Conservation (phyloP, 2,113 vertebrate genomes). For the Saguinus imperator region DNA sequence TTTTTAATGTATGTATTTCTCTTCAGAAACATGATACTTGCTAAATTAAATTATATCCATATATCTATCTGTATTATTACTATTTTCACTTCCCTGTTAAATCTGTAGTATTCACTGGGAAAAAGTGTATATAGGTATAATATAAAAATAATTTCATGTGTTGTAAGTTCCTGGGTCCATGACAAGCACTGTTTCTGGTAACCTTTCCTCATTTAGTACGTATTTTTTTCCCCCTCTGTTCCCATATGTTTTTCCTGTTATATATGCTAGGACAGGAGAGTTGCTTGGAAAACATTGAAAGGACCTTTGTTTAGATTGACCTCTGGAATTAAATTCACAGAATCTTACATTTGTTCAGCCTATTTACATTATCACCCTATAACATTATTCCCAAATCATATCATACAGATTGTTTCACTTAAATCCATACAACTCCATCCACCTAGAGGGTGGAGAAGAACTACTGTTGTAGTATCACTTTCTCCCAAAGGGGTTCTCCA, state of each 20-base stretch:
- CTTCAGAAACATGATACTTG: conserved; percentile 37
- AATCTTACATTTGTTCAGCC: neutral
- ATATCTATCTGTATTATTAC: neutral
- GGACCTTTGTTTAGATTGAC: neutral
- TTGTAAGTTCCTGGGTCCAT: neutral
- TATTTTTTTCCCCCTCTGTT: neutral
- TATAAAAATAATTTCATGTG: neutral
- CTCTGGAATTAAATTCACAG: neutral
- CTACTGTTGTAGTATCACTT: neutral
- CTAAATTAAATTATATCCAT: neutral
- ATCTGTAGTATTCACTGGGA: neutral
- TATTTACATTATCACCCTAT: neutral
- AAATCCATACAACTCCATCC: neutral
- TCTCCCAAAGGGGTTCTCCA: neutral
- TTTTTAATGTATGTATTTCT: neutral
- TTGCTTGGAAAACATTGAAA: neutral
- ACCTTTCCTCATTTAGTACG: neutral
- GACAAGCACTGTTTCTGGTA: neutral
- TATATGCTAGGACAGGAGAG: neutral
- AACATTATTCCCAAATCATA: neutral
- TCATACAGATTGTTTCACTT: neutral
- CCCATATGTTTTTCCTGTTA: neutral
- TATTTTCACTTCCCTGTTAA: conserved; percentile 21
- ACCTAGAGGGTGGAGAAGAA: neutral
- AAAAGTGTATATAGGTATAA: conserved; percentile 1